phyloP scores from a whole-genome alignment of 2,797 vertebrate genomes.

The Gila robusta region DNA sequence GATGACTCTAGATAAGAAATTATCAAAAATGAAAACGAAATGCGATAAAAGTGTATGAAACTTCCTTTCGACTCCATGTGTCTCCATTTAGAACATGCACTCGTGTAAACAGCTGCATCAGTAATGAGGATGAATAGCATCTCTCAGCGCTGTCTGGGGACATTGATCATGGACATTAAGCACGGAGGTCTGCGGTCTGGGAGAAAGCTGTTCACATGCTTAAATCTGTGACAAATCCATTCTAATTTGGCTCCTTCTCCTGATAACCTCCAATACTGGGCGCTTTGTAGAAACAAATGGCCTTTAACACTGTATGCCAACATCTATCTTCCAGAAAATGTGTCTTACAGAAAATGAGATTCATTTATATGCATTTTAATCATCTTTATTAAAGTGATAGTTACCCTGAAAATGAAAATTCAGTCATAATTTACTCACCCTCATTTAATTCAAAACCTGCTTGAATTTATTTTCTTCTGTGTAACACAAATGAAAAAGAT shows the following conservation, averaged over 20 bases:
- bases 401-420: neutral
- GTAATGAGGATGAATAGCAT: slow-evolving; percentile 77
- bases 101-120: slow-evolving; percentile 57
- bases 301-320: slow-evolving; percentile 44
- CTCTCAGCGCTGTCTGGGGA: slow-evolving; percentile 58
- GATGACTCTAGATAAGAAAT: neutral
- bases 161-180: slow-evolving; percentile 73
- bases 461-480: neutral
- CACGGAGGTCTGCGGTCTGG: slow-evolving; percentile 61
- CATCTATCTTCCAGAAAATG: slow-evolving; percentile 49
- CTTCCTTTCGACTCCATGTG: slow-evolving; percentile 11
- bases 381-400: neutral
- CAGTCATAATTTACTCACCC: neutral
- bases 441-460: neutral
- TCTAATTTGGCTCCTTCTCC: slow-evolving; percentile 75
- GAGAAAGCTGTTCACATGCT: slow-evolving; percentile 68
- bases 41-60: slow-evolving; percentile 3
- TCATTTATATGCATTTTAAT: neutral
- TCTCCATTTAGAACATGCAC: slow-evolving; percentile 5
- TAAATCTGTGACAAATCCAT: slow-evolving; percentile 75
- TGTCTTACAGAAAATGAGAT: neutral
- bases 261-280: slow-evolving; percentile 70
- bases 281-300: slow-evolving; percentile 49
- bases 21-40: neutral
- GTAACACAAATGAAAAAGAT: neutral